Conservation (phyloP, 2,113 vertebrate species). For the Notechis scutatus region DNA sequence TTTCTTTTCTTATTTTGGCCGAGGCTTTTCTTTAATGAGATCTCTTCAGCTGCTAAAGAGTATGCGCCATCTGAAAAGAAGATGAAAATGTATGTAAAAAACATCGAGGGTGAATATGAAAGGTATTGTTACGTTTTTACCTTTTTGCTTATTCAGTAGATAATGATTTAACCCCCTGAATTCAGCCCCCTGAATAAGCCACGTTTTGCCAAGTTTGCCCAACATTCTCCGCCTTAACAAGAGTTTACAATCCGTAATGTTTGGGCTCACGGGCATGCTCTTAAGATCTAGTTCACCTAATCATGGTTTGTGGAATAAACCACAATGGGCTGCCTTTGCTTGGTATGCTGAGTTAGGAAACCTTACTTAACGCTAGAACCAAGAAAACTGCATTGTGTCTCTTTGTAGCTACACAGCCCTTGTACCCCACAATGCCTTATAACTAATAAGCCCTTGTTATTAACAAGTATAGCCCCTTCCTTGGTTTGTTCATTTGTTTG, state of each 20-base stretch:
- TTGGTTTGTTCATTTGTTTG: not conserved
- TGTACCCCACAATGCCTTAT: not conserved
- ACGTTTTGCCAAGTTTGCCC: not conserved
- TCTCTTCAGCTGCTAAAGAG: conserved; percentile 53
- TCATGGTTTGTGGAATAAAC: not conserved
- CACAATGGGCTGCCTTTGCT: not conserved
- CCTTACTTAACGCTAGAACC: not conserved
- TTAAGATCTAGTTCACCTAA: not conserved
- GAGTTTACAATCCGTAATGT: not conserved
- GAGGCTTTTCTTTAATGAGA: conserved; percentile 44
- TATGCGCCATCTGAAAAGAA: conserved; percentile 55
- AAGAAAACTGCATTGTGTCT: not conserved
- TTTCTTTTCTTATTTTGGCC: not conserved
- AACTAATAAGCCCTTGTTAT: not conserved
- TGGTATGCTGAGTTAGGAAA: not conserved
- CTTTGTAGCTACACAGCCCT: not conserved
- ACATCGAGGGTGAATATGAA: conserved; percentile 31
- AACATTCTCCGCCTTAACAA: not conserved
- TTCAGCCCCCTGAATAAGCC: not conserved
- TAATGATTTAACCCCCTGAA: not conserved
- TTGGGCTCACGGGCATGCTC: not conserved
- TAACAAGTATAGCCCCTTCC: not conserved
- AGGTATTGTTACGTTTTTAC: conserved; percentile 54
- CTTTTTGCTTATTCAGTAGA: not conserved
- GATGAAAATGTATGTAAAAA: conserved; percentile 38